Conservation (phyloP, 2,888 invertebrate genomes). For the Caenorhabditis sp. region DNA sequence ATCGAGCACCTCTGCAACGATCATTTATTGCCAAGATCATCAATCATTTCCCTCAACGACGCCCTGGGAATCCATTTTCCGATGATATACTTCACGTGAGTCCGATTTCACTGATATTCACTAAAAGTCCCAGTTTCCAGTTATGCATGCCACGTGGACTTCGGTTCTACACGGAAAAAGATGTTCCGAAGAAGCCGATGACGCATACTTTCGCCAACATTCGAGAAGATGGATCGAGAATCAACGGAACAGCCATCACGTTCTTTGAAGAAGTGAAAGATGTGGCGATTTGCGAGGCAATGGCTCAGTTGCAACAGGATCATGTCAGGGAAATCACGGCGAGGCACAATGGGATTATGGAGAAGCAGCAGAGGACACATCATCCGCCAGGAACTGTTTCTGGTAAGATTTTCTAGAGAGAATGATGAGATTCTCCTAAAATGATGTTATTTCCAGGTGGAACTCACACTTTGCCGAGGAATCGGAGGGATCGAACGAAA, state of each 20-base stretch:
- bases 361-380: conserved; percentile 63
- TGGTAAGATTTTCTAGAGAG: conserved; percentile 27
- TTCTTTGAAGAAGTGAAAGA: conserved; percentile 96
- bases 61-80: conserved; percentile 85
- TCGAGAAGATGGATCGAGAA: conserved; percentile 94
- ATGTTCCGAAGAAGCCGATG: conserved; percentile 85
- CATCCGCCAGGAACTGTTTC: conserved; percentile 75
- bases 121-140: conserved; percentile 85
- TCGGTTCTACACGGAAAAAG: conserved; percentile 95
- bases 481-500: conserved; percentile 73
- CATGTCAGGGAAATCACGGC: conserved; percentile 82
- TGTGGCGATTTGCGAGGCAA: conserved; percentile 93
- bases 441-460: conserved; percentile 72
- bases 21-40: conserved; percentile 95
- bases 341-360: conserved; percentile 32
- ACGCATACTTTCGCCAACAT: conserved; percentile 98
- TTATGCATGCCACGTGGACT: conserved; percentile 95
- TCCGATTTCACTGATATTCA: not conserved
- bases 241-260: conserved; percentile 94
- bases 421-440: conserved; percentile 3
- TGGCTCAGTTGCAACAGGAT: conserved; percentile 93
- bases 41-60: conserved; percentile 95
- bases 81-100: conserved; percentile 96
- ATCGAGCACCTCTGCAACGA: conserved; percentile 91
- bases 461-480: conserved; percentile 81